Evolutionary conservation across 2,113 vertebrate genomes (phyloP), one percentile per base, ranked within the genome.

Genomic region (Condylura cristata): DNA sequence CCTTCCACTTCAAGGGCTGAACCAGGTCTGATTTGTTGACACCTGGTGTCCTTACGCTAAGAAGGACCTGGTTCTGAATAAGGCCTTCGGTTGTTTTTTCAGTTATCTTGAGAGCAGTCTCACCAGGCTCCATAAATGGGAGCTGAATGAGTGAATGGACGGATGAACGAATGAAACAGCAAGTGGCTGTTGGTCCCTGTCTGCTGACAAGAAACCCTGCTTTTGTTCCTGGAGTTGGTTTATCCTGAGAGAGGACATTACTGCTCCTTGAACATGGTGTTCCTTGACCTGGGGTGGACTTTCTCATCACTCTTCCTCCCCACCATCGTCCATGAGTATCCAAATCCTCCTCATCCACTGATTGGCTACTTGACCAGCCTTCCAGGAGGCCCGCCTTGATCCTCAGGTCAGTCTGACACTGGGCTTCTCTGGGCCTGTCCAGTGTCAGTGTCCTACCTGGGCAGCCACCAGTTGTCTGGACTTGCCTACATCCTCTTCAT

Each of bases 191-290:
- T 51, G 51, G 63, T 74, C 37, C 30, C 72, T 7, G 32, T 78
- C 58, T 44, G 20, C 44, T 39, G 16, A 34, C 20, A 39, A 72
- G 79, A 28, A 79, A 66, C 61, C 5, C 20, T 13, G 10, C 7
- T 74, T 48, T n/a, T 11, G 3, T n/a, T 85, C 37, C 44, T 53
- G 17, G 70, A 46, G 30, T 22, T 3, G 0, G n/a, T 0, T 0
- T 61, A 30, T 91, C 51, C n/a, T 17, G 34, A 41, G 11, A 14
- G 46, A 85, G 68, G n/a, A 51, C 41, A 28, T 71, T 39, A 22
- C 34, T 61, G 32, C 30, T 4, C 41, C 61, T 90, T n/a, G 39
- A 26, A 28, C 56, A 24, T 6, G 14, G 7, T 5, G 44, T 5
- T 78, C 37, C 53, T 65, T 85, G 28, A 32, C 61, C 30, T 30